Percentiles rank a stretch among this genome's conserved stretches.
phyloP scores from a whole-genome alignment of 2,888 invertebrate species.

The Erebia palarica region DNA sequence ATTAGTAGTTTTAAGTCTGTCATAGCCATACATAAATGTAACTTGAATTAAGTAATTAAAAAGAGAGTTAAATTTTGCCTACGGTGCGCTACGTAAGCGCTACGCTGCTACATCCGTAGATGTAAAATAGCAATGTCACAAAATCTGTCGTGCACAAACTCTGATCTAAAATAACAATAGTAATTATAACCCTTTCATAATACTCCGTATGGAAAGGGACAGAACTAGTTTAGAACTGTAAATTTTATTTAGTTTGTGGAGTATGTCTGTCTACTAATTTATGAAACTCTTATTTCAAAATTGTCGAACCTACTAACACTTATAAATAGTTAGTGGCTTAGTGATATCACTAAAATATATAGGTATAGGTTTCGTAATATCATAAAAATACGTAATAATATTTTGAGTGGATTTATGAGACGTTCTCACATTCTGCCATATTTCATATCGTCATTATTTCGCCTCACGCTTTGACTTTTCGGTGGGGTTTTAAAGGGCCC shows the following conservation, averaged over 20 bases:
- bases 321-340: too few relatives aligned
- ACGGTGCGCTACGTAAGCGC: neutral
- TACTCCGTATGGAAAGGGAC: too few relatives aligned
- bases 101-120: neutral
- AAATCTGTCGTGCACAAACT: neutral
- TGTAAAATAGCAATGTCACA: neutral
- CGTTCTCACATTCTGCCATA: slow-evolving; percentile 53
- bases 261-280: too few relatives aligned
- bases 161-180: neutral
- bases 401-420: slow-evolving; percentile 36
- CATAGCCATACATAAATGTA: too few relatives aligned
- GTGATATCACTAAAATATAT: neutral
- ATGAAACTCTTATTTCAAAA: neutral
- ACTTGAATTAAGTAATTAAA: too few relatives aligned
- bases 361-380: neutral
- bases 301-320: too few relatives aligned
- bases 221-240: neutral
- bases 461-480: slow-evolving; percentile 59
- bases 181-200: too few relatives aligned
- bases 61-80: neutral
- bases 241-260: neutral
- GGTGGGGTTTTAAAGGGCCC: slow-evolving; percentile 61
- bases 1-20: too few relatives aligned
- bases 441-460: slow-evolving; percentile 74
- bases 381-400: slow-evolving; percentile 14